Evolutionary conservation across 2,888 invertebrate species (phyloP), one percentile per base, ranked within the genome.

Genomic region (Gastrophysa polygoni): DNA sequence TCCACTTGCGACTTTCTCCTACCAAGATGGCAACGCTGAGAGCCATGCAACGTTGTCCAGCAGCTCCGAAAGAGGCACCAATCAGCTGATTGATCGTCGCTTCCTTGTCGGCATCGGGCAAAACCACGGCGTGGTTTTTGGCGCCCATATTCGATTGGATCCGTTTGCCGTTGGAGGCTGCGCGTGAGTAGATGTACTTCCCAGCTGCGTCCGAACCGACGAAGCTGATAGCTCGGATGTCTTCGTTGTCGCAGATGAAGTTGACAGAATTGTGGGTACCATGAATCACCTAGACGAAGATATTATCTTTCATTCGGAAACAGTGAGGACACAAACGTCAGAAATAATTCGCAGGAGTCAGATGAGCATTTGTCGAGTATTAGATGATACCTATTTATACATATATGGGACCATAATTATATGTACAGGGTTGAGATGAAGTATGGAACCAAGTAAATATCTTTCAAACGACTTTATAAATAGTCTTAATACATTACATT

Each of bases 61-160:
- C 99, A 6, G 99, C 99, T 0, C 99, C 99, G 82, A 99, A 99
- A 0, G 97, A 98, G 0, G 99, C 99, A 0, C 98, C 82, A 14
- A 71, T 66, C n/a, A 77, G 49, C 44, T 97, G 96, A 78, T 98
- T 98, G 29, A 99, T 84, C 0, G 96, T 95, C 75, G 95, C 91
- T 75, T 96, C 96, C 81, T 98, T 98, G 83, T 98, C 97, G 0
- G 98, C 98, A 82, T 99, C 99, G 1, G 96, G 92, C 88, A 99
- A 88, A 43, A 99, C 88, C 11, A 99, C 91, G 44, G 98, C 98
- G 81, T 99, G 99, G 82, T 99, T 99, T 83, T 99, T 99, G 3
- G 99, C 99, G 10, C 98, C 98, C 96, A 99, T 96, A 82, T 99
- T 99, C 71, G 95, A 93, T 82, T 99, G 99, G 0, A 99, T 90